These are phyloP conservation scores for Rambutsinella grinnellia DNA, from an alignment of 2,888 invertebrate species.

Conservation along the genomic window DNA sequence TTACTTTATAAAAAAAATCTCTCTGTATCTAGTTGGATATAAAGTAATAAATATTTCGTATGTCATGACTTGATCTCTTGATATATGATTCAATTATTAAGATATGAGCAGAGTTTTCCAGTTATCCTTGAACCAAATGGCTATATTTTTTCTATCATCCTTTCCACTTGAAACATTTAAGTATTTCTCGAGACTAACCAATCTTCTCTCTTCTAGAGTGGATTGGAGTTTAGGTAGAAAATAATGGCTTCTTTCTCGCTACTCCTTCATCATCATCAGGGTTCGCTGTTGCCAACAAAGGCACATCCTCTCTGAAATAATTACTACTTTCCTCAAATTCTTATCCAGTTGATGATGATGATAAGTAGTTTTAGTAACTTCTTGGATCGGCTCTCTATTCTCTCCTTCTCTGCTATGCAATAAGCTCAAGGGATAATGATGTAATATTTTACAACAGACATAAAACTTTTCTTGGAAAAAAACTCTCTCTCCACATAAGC, in stretches of 20 bases:
- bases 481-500: neutral
- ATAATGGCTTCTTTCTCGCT: conserved; percentile 33
- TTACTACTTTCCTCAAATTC: conserved; percentile 24
- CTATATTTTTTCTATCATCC: conserved; percentile 29
- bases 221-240: neutral
- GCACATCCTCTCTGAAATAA: conserved; percentile 6
- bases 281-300: neutral
- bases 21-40: conserved; percentile 4
- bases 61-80: conserved; percentile 51
- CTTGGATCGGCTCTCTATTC: too few relatives aligned
- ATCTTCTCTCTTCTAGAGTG: conserved; percentile 15
- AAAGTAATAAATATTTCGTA: conserved; percentile 44
- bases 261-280: neutral
- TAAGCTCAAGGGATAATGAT: neutral
- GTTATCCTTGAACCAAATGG: conserved; percentile 50
- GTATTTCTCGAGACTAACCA: conserved; percentile 17
- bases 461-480: conserved; percentile 1
- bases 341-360: conserved; percentile 11
- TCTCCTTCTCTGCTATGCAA: neutral
- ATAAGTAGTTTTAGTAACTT: conserved; percentile 3
- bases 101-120: conserved; percentile 47
- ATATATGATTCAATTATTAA: conserved; percentile 53
- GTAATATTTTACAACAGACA: neutral
- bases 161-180: conserved; percentile 26
- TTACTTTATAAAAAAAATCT: neutral